Base-by-base conservation (phyloP, 30 jellyfish, hydroid and myxozoan species). In the Nemopilema nomurai region DNA sequence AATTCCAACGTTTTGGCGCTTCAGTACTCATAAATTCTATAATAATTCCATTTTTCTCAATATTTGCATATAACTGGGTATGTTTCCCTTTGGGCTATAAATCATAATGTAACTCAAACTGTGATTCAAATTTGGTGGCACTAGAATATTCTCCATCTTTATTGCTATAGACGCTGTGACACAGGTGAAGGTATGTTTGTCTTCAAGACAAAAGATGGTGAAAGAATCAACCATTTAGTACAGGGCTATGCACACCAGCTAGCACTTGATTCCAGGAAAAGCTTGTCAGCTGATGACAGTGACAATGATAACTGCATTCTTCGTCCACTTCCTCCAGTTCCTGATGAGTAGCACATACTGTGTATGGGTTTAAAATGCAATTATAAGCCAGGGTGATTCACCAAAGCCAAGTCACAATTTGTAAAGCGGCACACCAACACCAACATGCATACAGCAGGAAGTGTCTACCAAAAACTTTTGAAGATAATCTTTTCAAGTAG, bases 121-220 rank as follows among this genome's bases (percentile, higher is more conserved):
- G 29, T 62, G 24, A 29, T 13, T 70, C 6, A 18, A 6, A 28
- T 70, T 25, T 9, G 17, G 7, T 6, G 67, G 13, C 19, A 22
- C 29, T 22, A 4, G 67, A 16, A 66, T 66, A 66, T 66, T 18
- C 9, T 28, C 18, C 23, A 8, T n/a, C 22, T 4, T 65, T 31
- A 52, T 31, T 62, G 49, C 29, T 67, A 1, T 62, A 89, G 96
- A 80, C 87, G 86, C 24, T 89, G 96, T 69, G 89, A 80, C 78
- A 89, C 96, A 25, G 96, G 96, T 1, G 96, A 89, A 80, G 96
- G 96, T 3, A 81, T 80, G 27, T 89, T 89, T 76, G 92, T 68
- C 4, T 89, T 89, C 79, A 89, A 81, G 69, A 89, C 96, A 0
- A 66, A 29, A 72, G 92, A 80, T 18, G 96, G 96, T 27, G 90